Conservation (phyloP, 2,113 vertebrate species). For the Laterallus jamaicensis region DNA sequence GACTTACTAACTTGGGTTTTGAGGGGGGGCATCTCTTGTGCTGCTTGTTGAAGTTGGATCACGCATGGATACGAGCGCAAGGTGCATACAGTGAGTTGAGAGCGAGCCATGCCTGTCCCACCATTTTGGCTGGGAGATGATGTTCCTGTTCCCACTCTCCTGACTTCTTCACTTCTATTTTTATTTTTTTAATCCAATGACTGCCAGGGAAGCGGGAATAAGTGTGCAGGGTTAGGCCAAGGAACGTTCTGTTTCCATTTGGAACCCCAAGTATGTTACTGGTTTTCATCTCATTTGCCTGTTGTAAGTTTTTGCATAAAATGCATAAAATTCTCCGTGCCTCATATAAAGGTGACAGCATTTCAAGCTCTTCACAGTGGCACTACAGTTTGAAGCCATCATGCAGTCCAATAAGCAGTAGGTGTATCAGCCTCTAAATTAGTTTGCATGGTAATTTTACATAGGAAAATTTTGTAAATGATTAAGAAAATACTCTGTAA, state of each 20-base stretch:
- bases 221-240: not conserved
- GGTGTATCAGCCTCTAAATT: not conserved
- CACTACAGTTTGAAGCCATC: not conserved
- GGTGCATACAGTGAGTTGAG: not conserved
- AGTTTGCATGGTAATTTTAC: not conserved
- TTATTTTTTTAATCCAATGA: not conserved
- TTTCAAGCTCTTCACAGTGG: not conserved
- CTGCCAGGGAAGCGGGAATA: not conserved
- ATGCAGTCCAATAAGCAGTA: not conserved
- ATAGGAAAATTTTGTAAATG: not conserved
- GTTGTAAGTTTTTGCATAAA: not conserved
- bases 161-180: not conserved
- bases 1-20: not conserved
- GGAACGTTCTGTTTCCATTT: not conserved
- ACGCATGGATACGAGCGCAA: rapidly evolving
- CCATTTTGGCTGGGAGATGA: not conserved
- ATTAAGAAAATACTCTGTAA: not conserved
- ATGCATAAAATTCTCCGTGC: not conserved
- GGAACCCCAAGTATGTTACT: not conserved
- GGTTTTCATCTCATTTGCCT: not conserved
- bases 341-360: not conserved
- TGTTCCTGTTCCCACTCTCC: not conserved
- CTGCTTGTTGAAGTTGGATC: not conserved
- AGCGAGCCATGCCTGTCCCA: not conserved
- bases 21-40: not conserved